Conservation (phyloP, 2,113 vertebrate genomes). For the Eolophus roseicapilla region DNA sequence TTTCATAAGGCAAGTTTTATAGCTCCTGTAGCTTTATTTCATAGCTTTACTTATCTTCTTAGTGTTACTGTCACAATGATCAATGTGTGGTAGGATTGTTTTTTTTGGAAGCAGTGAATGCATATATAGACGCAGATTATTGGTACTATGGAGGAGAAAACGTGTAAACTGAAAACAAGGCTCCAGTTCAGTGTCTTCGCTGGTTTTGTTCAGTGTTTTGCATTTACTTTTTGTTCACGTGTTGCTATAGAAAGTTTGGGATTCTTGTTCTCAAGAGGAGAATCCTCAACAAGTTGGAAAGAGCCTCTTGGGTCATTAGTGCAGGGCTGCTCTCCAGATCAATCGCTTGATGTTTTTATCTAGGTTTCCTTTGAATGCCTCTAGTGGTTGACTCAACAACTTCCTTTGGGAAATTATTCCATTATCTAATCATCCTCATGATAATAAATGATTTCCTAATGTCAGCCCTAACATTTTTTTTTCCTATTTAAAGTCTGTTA, state of each 20-base stretch:
- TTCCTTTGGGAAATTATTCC: conserved; percentile 62
- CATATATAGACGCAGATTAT: neutral
- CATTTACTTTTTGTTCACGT: neutral
- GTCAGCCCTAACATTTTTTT: conserved; percentile 38
- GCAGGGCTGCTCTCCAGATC: conserved; percentile 8
- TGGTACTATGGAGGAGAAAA: neutral
- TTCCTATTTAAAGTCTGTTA: conserved; percentile 26
- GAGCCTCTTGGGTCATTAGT: conserved; percentile 44
- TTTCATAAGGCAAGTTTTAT: conserved; percentile 88
- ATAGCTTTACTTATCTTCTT: neutral
- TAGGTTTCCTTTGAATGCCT: conserved; percentile 46
- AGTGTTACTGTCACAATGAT: neutral
- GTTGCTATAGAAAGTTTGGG: neutral
- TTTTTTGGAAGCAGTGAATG: neutral
- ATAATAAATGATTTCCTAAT: conserved; percentile 61
- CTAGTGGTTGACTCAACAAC: conserved; percentile 50
- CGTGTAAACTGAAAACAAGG: neutral
- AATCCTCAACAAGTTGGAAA: conserved; percentile 9
- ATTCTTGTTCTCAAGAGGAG: neutral
- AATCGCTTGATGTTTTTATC: conserved; percentile 40
- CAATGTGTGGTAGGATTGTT: neutral
- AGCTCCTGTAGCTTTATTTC: neutral
- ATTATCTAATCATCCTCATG: conserved; percentile 52
- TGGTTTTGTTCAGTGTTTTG: neutral
- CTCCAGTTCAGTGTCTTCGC: neutral